phyloP scores from a whole-genome alignment of 2,797 vertebrate genomes.

The Chloroceryle inda region DNA sequence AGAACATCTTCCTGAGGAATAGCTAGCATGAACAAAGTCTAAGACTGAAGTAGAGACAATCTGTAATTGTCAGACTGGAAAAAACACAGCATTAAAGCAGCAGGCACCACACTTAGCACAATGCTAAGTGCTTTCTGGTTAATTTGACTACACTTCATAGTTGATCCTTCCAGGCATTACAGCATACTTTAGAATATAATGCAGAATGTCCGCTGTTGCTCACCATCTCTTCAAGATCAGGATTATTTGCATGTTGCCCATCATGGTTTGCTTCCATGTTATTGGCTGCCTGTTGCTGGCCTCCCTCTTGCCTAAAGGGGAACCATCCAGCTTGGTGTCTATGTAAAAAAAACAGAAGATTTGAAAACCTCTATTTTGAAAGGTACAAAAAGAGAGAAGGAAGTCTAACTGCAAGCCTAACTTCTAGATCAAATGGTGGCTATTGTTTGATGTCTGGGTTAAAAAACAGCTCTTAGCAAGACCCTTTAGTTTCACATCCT shows the following conservation, averaged over 20 bases:
- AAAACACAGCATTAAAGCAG: neutral
- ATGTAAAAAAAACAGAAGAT: constrained; percentile 49
- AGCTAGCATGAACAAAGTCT: neutral
- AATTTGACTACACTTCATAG: neutral
- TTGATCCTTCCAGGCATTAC: neutral
- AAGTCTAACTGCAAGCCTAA: neutral
- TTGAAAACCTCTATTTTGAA: constrained; percentile 16
- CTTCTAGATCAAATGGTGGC: neutral
- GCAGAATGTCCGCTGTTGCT: neutral
- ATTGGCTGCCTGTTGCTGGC: constrained; percentile 83
- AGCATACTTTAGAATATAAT: neutral
- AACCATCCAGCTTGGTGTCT: constrained; percentile 97
- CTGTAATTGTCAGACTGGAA: neutral
- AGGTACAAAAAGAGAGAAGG: neutral
- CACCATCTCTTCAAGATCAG: constrained; percentile 93
- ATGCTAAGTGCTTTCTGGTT: neutral
- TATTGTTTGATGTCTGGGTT: neutral
- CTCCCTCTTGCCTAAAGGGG: constrained; percentile 92
- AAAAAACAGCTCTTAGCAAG: neutral
- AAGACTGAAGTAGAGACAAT: neutral
- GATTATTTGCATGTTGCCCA: constrained; percentile 83
- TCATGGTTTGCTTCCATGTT: constrained; percentile 85
- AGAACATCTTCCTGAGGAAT: neutral
- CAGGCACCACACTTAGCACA: neutral
- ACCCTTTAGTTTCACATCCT: neutral